phyloP scores from a whole-genome alignment of 2,113 vertebrate species.

The Mohoua ochrocephala region DNA sequence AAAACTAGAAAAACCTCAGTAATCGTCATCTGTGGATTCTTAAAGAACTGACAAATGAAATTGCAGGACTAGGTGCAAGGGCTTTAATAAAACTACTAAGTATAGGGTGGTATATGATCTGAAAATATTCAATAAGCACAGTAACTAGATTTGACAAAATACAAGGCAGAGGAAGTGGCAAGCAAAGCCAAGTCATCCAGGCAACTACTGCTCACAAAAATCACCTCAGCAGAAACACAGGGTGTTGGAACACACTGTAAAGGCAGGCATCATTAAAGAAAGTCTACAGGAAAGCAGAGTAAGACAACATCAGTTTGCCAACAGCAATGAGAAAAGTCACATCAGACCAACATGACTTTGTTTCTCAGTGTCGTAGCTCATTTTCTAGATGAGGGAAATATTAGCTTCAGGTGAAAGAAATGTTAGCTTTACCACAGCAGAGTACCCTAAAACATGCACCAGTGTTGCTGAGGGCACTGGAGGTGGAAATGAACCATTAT shows the following conservation, averaged over 20 bases:
- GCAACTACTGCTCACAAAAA: neutral
- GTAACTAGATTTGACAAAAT: neutral
- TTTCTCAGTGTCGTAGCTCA: neutral
- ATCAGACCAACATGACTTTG: neutral
- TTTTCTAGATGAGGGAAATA: neutral
- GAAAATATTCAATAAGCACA: neutral
- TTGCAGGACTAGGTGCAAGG: neutral
- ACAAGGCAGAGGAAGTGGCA: neutral
- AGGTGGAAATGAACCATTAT: neutral
- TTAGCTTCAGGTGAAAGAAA: neutral
- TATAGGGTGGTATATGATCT: neutral
- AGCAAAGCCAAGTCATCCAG: neutral
- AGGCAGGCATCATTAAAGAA: neutral
- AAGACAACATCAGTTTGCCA: neutral
- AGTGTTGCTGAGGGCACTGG: neutral
- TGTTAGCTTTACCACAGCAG: neutral
- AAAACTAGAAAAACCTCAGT: neutral
- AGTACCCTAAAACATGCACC: neutral
- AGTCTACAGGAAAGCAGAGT: neutral
- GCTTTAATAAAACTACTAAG: neutral
- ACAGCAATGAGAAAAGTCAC: neutral
- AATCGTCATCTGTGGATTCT: neutral
- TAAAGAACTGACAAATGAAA: neutral
- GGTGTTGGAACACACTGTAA: neutral
- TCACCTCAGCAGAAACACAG: neutral